Evolutionary conservation across 2,797 vertebrate genomes (phyloP).

Genomic region (Setipinna tenuifilis): DNA sequence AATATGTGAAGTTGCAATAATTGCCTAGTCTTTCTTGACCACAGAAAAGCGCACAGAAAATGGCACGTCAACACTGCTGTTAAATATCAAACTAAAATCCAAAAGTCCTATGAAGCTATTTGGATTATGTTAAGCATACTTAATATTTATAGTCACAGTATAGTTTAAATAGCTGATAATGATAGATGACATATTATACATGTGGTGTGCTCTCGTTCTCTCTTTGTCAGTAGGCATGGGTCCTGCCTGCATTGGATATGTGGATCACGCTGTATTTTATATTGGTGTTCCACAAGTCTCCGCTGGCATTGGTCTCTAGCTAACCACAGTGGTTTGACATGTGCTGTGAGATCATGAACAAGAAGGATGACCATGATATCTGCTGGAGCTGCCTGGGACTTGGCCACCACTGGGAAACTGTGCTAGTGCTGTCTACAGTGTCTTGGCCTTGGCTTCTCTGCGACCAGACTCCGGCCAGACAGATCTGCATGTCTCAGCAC

Average conservation of each 20-base stretch:
- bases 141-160: not conserved
- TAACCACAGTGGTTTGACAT: not conserved
- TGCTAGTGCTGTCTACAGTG: not conserved
- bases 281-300: not conserved
- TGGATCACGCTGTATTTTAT: not conserved
- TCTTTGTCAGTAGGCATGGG: not conserved
- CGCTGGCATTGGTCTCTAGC: not conserved
- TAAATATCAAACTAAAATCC: not conserved
- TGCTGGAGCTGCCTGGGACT: not conserved
- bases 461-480: not conserved
- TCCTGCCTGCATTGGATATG: not conserved
- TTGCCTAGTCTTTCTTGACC: not conserved
- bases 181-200: not conserved
- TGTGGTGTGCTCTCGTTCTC: not conserved
- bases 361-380: not conserved
- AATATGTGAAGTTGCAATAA: not conserved
- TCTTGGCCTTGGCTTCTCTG: not conserved
- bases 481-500: not conserved
- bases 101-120: not conserved
- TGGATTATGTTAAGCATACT: not conserved
- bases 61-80: not conserved
- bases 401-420: not conserved
- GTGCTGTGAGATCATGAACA: not conserved
- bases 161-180: not conserved
- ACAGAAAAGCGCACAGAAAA: not conserved